Base-by-base conservation (phyloP, 1,140 invertebrate species). In the Rhagoletis pomonella region DNA sequence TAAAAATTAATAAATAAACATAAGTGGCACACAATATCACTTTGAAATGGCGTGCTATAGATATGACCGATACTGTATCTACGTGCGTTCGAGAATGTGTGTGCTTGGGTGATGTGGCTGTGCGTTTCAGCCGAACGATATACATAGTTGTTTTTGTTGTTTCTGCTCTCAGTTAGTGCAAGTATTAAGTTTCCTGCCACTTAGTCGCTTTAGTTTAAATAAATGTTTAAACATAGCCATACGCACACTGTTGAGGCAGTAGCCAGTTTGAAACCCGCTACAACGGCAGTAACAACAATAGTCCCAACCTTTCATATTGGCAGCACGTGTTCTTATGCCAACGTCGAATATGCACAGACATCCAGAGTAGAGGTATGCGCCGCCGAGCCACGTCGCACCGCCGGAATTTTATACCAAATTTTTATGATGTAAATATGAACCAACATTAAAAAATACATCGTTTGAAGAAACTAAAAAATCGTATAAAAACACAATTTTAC, bases 141-240 rank as follows among this genome's bases (percentile, higher is more conserved):
- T 29, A 29, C 29, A 29, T 29, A 29, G 50, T 77, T 73, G 14
- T 47, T 44, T 2, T 47, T 73, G 14, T 44, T 44, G 67, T 47
- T 47, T 9, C 12, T 73, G 67, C 55, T 29, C 17, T 6, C 17
- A 55, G 50, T 47, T 55, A 81, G 73, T 81, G 73, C 47, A 55
- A 29, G 73, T 55, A 81, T 81, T 81, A 50, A 81, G 47, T 81
- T 81, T 81, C 73, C 47, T 81, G 47, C 73, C 73, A 81, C 73
- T 81, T 81, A 81, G 73, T 81, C 6, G 47, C 60, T 62, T 14
- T 17, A 62, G 60, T 62, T 62, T 62, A 62, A 62, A 62, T 62
- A 14, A 17, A n/a, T 62, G 9, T 50, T 2, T 47, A 73, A 12
- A 73, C 67, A 73, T 4, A 69, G 10, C 10, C 3, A 47, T n/a